Percentiles rank a stretch among this genome's conserved stretches.
phyloP scores from a whole-genome alignment of 2,113 vertebrate genomes.

The Microcebus jonahi region DNA sequence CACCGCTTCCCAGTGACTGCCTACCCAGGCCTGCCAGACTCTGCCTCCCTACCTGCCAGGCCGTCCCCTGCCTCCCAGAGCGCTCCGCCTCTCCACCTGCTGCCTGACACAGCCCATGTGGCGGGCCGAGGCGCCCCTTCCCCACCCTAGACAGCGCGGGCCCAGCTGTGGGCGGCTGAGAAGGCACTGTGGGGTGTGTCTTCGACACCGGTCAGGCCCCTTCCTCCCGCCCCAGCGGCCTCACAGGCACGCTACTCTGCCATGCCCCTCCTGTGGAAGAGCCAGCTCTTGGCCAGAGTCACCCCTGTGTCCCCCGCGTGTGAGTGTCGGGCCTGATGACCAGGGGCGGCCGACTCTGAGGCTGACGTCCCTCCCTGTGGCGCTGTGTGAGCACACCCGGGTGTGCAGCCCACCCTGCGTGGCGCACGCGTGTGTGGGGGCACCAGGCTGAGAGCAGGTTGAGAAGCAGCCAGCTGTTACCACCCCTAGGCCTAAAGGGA shows the following conservation, averaged over 20 bases:
- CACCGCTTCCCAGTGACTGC: rapidly evolving
- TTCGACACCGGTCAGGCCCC: background rate
- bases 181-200: background rate
- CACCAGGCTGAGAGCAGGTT: background rate
- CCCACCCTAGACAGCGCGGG: background rate
- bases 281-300: background rate
- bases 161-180: background rate
- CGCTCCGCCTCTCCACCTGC: background rate
- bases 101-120: background rate
- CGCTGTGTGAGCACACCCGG: background rate
- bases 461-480: background rate
- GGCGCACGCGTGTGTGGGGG: background rate
- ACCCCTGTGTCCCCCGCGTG: too few relatives aligned
- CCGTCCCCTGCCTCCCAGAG: too few relatives aligned
- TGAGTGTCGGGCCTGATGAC: background rate
- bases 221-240: too few relatives aligned
- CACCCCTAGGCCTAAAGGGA: too few relatives aligned
- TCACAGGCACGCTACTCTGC: background rate
- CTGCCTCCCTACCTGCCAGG: background rate
- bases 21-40: background rate
- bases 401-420: background rate
- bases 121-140: background rate
- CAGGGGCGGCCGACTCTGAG: background rate
- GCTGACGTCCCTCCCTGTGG: background rate
- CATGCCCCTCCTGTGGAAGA: too few relatives aligned